phyloP scores from a whole-genome alignment of 2,113 vertebrate species.

The Sceloporus tristichus region DNA sequence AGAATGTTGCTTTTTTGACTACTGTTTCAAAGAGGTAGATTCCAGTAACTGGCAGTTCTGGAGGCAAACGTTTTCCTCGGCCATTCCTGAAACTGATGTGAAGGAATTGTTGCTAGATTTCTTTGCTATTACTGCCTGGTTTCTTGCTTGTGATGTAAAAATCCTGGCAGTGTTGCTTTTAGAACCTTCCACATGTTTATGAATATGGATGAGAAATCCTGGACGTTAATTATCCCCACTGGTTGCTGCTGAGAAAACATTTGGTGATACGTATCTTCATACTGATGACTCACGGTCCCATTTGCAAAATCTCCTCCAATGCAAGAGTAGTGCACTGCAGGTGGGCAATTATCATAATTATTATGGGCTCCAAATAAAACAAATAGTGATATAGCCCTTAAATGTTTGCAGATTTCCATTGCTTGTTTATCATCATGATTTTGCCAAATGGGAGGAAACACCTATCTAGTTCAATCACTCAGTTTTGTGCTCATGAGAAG shows the following conservation, averaged over 20 bases:
- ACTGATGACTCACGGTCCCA: conserved; percentile 7
- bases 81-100: background rate
- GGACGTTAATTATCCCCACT: background rate
- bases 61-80: background rate
- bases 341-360: conserved; percentile 31
- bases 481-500: conserved; percentile 33
- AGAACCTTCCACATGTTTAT: conserved; percentile 29
- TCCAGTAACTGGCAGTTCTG: background rate
- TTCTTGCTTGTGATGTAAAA: conserved; percentile 6
- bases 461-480: background rate
- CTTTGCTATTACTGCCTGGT: background rate
- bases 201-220: background rate
- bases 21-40: background rate
- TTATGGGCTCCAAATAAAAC: conserved; percentile 33
- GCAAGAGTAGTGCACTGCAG: conserved; percentile 12
- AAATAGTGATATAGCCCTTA: conserved; percentile 21
- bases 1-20: background rate
- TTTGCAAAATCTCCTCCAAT: background rate
- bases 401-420: conserved; percentile 26
- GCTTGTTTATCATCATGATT: conserved; percentile 26
- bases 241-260: background rate
- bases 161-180: background rate
- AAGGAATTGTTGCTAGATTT: background rate
- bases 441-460: conserved; percentile 22
- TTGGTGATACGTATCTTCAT: conserved; percentile 21